A percentile compares a stretch with the other conserved stretches of the same genome.
These are phyloP conservation scores for Zaprionus africanus DNA, from an alignment of 1,140 invertebrate genomes.

Conservation along the genomic window DNA sequence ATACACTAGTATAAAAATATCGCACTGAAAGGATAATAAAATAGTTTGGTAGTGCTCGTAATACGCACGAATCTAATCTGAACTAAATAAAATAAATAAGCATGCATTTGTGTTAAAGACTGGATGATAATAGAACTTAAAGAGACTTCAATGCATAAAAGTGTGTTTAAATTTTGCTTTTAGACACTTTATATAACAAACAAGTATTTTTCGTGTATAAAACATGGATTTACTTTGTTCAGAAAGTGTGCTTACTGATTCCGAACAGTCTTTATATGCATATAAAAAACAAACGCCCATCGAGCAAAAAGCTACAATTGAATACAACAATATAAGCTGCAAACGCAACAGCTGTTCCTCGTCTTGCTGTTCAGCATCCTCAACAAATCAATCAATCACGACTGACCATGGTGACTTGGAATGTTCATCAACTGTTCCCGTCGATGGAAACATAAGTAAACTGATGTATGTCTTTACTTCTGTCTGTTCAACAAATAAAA, in stretches of 20 bases:
- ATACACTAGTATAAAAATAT: no score
- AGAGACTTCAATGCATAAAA: not conserved
- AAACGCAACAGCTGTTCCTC: not conserved
- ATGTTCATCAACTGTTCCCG: not conserved
- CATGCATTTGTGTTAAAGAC: not conserved
- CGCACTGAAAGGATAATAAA: no score
- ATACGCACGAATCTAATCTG: no score
- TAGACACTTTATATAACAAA: not conserved
- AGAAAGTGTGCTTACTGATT: conserved; percentile 18
- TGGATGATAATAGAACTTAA: not conserved
- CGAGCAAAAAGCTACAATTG: not conserved
- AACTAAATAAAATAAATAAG: no score
- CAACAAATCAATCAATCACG: not conserved
- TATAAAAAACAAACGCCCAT: conserved; percentile 10
- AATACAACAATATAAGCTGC: not conserved
- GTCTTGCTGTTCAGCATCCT: not conserved
- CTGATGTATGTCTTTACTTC: conserved; percentile 26
- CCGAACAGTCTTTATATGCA: conserved; percentile 1
- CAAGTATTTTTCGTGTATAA: not conserved
- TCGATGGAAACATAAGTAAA: conserved; percentile 19
- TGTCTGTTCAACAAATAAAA: not conserved
- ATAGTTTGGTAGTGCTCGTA: no score
- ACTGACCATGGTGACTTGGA: not conserved
- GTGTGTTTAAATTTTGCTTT: not conserved
- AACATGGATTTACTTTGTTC: conserved; percentile 38